Conservation (phyloP, 2,888 invertebrate species). For the Spatulosminthurus flaviceps region DNA sequence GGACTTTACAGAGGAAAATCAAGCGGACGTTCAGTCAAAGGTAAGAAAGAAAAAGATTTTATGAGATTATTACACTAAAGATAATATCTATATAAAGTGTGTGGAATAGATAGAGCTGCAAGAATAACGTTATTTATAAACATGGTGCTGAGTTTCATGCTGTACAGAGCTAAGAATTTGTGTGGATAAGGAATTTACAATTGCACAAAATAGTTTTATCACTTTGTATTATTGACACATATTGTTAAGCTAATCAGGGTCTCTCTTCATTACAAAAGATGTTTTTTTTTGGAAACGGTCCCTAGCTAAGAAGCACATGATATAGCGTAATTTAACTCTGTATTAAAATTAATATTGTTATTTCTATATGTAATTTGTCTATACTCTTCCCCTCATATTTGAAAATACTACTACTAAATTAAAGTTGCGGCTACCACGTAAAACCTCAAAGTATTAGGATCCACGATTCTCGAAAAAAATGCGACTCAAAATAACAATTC, state of each 20-base stretch:
- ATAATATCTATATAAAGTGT: no score
- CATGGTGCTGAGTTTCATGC: not conserved
- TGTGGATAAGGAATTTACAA: not conserved
- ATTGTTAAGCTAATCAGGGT: not conserved
- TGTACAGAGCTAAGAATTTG: not conserved
- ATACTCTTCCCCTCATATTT: no score
- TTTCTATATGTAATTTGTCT: no score
- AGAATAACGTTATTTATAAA: no score
- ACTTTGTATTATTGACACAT: not conserved
- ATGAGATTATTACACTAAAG: not conserved
- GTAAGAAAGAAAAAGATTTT: conserved; percentile 51
- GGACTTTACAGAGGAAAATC: conserved; percentile 62
- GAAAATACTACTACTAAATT: not conserved
- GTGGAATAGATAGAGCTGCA: no score
- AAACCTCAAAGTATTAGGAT: not conserved
- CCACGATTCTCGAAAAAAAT: no score
- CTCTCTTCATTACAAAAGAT: conserved; percentile 2
- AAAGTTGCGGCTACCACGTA: not conserved
- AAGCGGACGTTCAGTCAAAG: conserved; percentile 62
- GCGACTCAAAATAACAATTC: no score
- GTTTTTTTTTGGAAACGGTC: conserved; percentile 22
- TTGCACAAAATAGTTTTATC: not conserved
- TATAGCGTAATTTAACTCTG: no score
- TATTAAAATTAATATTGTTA: no score
- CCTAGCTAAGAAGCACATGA: conserved; percentile 28